phyloP scores from a whole-genome alignment of 2,797 vertebrate genomes.

The Anguilla megastoma region DNA sequence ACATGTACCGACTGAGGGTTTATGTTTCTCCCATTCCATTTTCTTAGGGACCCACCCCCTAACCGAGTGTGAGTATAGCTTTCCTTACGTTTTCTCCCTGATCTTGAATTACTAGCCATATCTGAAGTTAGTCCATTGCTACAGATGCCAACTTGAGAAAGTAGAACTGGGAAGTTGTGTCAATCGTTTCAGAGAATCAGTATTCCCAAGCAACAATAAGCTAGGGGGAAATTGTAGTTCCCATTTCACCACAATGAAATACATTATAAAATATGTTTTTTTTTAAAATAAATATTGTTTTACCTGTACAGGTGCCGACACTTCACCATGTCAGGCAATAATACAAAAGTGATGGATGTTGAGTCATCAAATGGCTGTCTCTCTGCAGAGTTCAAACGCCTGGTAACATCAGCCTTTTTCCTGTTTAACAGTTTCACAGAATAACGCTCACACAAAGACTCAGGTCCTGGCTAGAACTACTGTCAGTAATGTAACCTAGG shows the following conservation, averaged over 20 bases:
- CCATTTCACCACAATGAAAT: not conserved
- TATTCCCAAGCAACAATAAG: not conserved
- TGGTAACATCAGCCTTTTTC: conserved; percentile 11
- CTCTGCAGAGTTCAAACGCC: not conserved
- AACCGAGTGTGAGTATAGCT: not conserved
- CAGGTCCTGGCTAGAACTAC: not conserved
- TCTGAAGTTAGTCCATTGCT: not conserved
- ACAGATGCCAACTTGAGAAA: not conserved
- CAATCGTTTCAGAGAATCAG: not conserved
- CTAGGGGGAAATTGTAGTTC: not conserved
- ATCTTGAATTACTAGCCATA: not conserved
- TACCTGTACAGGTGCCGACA: not conserved
- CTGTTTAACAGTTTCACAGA: not conserved
- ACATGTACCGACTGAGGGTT: not conserved
- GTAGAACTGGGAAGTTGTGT: not conserved
- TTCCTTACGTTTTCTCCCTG: not conserved
- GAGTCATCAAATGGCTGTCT: not conserved
- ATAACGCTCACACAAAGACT: not conserved
- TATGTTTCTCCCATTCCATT: not conserved
- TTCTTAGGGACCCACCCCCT: not conserved
- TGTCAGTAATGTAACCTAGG: not conserved
- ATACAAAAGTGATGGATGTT: not conserved
- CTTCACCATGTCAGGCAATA: not conserved
- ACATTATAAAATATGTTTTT: not conserved
- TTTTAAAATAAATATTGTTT: not conserved